Evolutionary conservation across 2,888 invertebrate genomes (phyloP).

Genomic region (Platerodrilus igneus): DNA sequence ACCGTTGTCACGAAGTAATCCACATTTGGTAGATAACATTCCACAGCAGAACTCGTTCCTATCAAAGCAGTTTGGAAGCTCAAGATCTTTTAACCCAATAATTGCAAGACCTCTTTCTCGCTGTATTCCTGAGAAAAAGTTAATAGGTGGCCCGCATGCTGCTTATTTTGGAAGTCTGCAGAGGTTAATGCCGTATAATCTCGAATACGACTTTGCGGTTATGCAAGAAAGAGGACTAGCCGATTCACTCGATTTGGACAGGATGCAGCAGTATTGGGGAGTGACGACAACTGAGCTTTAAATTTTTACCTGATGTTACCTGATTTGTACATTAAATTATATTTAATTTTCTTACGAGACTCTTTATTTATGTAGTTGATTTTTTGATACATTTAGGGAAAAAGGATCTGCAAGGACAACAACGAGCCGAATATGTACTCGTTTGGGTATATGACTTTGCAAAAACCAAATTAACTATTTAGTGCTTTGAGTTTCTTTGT

Average conservation of each 20-base stretch:
- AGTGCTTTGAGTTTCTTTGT: too few species aligned
- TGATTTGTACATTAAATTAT: too few species aligned
- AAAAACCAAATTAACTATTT: too few species aligned
- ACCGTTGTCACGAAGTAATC: conserved; percentile 66
- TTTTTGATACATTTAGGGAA: too few species aligned
- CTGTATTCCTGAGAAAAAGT: conserved; percentile 55
- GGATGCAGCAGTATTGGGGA: conserved; percentile 90
- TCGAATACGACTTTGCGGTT: conserved; percentile 79
- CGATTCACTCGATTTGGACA: conserved; percentile 75
- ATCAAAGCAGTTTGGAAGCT: conserved; percentile 75
- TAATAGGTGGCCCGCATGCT: conserved; percentile 74
- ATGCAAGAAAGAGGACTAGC: conserved; percentile 71
- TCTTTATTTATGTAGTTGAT: too few species aligned
- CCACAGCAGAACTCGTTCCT: conserved; percentile 50
- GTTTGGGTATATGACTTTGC: too few species aligned
- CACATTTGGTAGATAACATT: conserved; percentile 56
- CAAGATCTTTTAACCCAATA: conserved; percentile 69
- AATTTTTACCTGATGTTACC: conserved; percentile 27
- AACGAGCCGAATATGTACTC: too few species aligned
- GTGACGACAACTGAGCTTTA: conserved; percentile 82
- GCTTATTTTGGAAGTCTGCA: conserved; percentile 85
- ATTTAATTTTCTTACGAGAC: too few species aligned
- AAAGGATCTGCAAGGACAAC: too few species aligned
- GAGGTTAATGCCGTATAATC: conserved; percentile 75
- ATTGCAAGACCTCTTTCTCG: conserved; percentile 56